Base-by-base conservation (phyloP, 2,113 vertebrate species). In the Epinephelus moara region DNA sequence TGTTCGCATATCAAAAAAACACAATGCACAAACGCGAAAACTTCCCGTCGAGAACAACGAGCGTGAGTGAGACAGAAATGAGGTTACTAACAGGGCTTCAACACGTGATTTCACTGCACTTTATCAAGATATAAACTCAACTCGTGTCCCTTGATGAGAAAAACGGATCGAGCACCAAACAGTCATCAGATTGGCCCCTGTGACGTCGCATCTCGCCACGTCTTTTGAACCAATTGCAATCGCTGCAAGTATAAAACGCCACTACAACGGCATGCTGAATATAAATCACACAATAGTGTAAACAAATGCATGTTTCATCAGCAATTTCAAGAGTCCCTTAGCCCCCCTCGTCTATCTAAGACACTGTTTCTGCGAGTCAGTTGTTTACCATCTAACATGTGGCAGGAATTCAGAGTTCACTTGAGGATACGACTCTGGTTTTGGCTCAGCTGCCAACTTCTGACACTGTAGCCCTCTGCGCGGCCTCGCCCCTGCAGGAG, bases 181-280 rank as follows among this genome's bases (percentile, higher is more conserved):
- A 91, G 94, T 91, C 92, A 94, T 86, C 93, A 82, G 93, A 91
- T 93, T 93, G 93, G 93, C 94, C 62, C 94, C 92, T 91, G 78
- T 89, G 76, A 98, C 97, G 97, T 99, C 97, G 99, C 95, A 96
- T 98, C 97, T 97, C 96, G 95, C 97, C 98, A 99, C 94, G 80
- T 94, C 93, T 92, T 30, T 78, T 94, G 93, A 91, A 94, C 97
- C 97, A 99, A 99, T 97, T 87, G 94, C 94, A 94, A 73, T 93
- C 63, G 81, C 94, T 71, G 84, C 82, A 75, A 75, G 91, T 85
- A 82, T 75, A 55, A 81, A 86, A 75, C 50, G 50, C 84, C 17
- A 52, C 74, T 13, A 47, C 62, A 76, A 71, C 77, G 27, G 73
- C 62, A 33, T 52, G 67, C 56, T 68, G 76, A 81, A 47, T 40